phyloP scores from a whole-genome alignment of 2,113 vertebrate genomes.

The Cinclus mexicanus region DNA sequence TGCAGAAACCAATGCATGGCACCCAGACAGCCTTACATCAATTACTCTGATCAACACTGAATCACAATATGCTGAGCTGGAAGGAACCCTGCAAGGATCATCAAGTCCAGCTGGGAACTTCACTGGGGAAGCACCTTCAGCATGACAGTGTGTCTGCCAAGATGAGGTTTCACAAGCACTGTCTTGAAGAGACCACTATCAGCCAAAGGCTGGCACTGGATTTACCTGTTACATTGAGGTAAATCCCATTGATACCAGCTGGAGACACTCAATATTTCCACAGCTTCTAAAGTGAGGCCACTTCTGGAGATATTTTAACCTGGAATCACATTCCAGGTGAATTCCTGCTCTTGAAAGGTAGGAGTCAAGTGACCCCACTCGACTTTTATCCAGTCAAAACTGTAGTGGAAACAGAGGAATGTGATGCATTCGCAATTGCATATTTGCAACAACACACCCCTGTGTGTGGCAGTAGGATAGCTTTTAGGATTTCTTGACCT shows the following conservation, averaged over 20 bases:
- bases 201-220: neutral
- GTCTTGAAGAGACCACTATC: neutral
- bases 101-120: rapidly evolving
- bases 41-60: neutral
- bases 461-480: neutral
- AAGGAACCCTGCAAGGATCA: neutral
- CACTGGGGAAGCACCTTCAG: neutral
- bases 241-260: neutral
- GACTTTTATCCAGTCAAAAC: neutral
- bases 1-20: neutral
- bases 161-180: neutral
- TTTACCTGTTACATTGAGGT: neutral
- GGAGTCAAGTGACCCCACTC: neutral
- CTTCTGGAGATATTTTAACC: neutral
- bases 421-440: neutral
- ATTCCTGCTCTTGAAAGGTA: neutral
- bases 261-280: neutral
- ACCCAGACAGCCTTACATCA: neutral
- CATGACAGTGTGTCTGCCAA: neutral
- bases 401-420: neutral
- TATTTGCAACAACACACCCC: neutral
- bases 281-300: neutral
- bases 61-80: neutral
- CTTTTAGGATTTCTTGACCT: neutral
- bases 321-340: neutral